Evolutionary conservation across 64 coral and sea anemone species (phyloP).

Genomic region (Orbicella faveolata): DNA sequence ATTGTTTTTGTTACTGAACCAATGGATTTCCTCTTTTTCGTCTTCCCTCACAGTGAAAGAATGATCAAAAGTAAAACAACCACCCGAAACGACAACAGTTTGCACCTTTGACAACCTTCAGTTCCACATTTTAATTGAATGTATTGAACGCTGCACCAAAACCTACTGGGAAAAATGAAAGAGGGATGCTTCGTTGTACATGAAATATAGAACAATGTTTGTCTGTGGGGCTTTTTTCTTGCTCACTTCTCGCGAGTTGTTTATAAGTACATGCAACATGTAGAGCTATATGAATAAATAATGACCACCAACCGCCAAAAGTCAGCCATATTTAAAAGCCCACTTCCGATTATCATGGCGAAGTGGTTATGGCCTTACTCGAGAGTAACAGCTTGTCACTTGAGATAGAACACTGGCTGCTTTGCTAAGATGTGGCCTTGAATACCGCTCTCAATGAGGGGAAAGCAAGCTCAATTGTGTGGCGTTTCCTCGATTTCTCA

Average conservation of each 20-base stretch:
- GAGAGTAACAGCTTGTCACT: neutral
- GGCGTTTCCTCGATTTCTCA: neutral
- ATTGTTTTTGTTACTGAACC: neutral
- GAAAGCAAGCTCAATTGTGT: neutral
- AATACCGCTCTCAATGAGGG: neutral
- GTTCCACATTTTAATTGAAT: neutral
- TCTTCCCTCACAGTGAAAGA: conserved; percentile 34
- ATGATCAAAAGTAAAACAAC: conserved; percentile 32
- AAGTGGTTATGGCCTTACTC: neutral
- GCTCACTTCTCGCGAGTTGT: neutral
- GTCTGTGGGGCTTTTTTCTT: neutral
- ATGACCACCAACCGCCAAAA: conserved; percentile 22
- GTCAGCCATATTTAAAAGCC: conserved; percentile 29
- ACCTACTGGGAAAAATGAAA: neutral
- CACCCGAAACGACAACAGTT: neutral
- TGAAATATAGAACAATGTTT: neutral
- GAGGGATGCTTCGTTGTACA: neutral
- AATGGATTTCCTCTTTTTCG: neutral
- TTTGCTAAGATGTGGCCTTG: neutral
- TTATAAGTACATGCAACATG: conserved; percentile 39
- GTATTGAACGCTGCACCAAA: neutral
- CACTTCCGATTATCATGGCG: conserved; percentile 8
- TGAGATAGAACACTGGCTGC: neutral
- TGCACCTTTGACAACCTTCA: neutral
- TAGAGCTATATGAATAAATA: conserved; percentile 17